A percentile compares a stretch with the other conserved stretches of the same genome.
Conservation (phyloP, 2,113 vertebrate genomes). For the Alces alces region DNA sequence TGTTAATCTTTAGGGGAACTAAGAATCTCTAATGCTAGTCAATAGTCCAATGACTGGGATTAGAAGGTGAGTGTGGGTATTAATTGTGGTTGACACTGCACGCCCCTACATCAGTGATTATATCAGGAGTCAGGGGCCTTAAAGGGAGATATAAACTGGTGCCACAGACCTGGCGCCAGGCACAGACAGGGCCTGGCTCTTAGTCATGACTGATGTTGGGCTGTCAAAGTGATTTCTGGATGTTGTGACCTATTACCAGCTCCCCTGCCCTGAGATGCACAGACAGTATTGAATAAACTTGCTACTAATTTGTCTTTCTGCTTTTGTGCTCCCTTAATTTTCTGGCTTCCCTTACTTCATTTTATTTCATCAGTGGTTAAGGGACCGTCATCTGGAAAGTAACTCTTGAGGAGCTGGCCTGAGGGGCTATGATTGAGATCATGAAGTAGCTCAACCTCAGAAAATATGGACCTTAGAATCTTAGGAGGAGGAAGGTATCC, state of each 20-base stretch:
- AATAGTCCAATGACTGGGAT: neutral
- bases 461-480: neutral
- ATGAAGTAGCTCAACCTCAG: neutral
- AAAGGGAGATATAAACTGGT: slow-evolving; percentile 55
- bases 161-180: slow-evolving; percentile 65
- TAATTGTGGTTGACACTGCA: slow-evolving; percentile 36
- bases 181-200: slow-evolving; percentile 65
- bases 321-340: neutral
- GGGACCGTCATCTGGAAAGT: neutral
- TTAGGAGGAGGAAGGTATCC: neutral
- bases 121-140: slow-evolving; percentile 36
- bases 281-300: slow-evolving; percentile 34
- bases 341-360: neutral
- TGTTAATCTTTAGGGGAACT: neutral
- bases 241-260: slow-evolving; percentile 47
- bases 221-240: slow-evolving; percentile 71
- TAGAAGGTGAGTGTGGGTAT: slow-evolving; percentile 19
- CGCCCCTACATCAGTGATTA: neutral
- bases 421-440: neutral
- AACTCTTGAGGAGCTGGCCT: neutral
- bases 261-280: neutral
- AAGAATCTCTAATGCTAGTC: neutral
- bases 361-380: neutral
- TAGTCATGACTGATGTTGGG: slow-evolving; percentile 10
- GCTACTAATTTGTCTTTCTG: slow-evolving; percentile 34